A percentile compares a stretch with the other conserved stretches of the same genome.
phyloP scores from a whole-genome alignment of 2,888 invertebrate genomes.

The Pediacus dermestoides region DNA sequence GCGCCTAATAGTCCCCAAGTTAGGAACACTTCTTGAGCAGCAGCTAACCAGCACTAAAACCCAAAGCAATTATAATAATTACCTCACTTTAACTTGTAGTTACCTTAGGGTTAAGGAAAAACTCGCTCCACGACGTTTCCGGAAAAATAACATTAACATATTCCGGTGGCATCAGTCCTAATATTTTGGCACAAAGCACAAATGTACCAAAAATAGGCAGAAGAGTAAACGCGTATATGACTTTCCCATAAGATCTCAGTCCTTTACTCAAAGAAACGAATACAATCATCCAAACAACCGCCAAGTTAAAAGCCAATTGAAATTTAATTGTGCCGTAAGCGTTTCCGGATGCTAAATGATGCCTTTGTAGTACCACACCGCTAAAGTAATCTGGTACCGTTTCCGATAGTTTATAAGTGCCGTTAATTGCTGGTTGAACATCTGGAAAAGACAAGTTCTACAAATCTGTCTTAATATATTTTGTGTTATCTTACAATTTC shows the following conservation, averaged over 20 bases:
- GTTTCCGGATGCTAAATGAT: constrained; percentile 43
- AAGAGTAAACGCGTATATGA: constrained; percentile 74
- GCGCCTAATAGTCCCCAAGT: constrained; percentile 84
- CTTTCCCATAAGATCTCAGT: constrained; percentile 78
- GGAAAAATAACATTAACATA: constrained; percentile 69
- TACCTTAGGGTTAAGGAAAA: constrained; percentile 78
- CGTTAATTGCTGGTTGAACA: constrained; percentile 37
- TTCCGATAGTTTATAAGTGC: constrained; percentile 61
- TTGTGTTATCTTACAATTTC: constrained; percentile 57
- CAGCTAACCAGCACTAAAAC: constrained; percentile 81
- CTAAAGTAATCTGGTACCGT: constrained; percentile 84
- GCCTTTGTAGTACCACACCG: constrained; percentile 74
- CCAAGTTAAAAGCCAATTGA: constrained; percentile 85
- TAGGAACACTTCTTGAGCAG: constrained; percentile 82
- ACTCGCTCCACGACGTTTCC: constrained; percentile 78
- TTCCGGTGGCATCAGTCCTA: constrained; percentile 68
- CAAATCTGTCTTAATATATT: no score
- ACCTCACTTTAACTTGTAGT: constrained; percentile 33
- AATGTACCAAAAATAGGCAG: constrained; percentile 74
- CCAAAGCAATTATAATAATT: constrained; percentile 3
- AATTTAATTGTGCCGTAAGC: constrained; percentile 69
- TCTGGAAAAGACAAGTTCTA: constrained; percentile 35
- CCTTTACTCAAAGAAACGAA: constrained; percentile 87
- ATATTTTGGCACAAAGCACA: constrained; percentile 69
- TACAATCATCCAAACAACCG: constrained; percentile 86